Evolutionary conservation across 2,113 vertebrate genomes (phyloP).

Genomic region (Phyllopteryx taeniolatus): DNA sequence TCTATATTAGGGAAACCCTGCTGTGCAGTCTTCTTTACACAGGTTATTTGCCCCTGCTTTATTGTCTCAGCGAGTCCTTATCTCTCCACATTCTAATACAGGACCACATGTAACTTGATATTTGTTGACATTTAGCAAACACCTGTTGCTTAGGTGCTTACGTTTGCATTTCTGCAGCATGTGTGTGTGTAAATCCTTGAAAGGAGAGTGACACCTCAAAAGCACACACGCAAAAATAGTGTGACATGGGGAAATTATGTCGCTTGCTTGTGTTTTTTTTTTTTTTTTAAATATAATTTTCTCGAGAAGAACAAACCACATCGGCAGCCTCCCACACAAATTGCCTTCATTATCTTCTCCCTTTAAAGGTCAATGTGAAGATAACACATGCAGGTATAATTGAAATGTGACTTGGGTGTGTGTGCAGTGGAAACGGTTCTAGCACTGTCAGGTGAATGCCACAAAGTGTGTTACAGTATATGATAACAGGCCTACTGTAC

Average conservation of each 20-base stretch:
- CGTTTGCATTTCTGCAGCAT: conserved; percentile 44
- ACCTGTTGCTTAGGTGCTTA: conserved; percentile 31
- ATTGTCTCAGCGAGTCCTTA: conserved; percentile 7
- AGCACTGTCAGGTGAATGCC: conserved; percentile 13
- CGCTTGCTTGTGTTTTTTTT: conserved; percentile 31
- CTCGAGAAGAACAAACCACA: conserved; percentile 76
- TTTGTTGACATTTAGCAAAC: conserved; percentile 45
- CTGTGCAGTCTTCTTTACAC: not conserved
- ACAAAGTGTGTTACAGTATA: not conserved
- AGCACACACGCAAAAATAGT: conserved; percentile 41
- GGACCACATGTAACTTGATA: conserved; percentile 22
- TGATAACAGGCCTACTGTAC: too few relatives aligned
- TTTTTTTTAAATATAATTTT: conserved; percentile 57
- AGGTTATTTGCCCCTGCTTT: not conserved
- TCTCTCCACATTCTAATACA: conserved; percentile 26
- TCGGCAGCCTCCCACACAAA: conserved; percentile 75
- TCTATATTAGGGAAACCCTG: not conserved
- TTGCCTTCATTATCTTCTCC: conserved; percentile 70
- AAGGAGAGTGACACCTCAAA: conserved; percentile 58
- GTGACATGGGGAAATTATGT: conserved; percentile 51
- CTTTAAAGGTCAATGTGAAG: conserved; percentile 76
- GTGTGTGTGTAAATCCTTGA: conserved; percentile 63
- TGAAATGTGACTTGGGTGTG: conserved; percentile 38
- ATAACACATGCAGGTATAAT: conserved; percentile 68
- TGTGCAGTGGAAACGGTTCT: conserved; percentile 30